Evolutionary conservation across 2,797 vertebrate species (phyloP).

Genomic region (Scyliorhinus canicula): DNA sequence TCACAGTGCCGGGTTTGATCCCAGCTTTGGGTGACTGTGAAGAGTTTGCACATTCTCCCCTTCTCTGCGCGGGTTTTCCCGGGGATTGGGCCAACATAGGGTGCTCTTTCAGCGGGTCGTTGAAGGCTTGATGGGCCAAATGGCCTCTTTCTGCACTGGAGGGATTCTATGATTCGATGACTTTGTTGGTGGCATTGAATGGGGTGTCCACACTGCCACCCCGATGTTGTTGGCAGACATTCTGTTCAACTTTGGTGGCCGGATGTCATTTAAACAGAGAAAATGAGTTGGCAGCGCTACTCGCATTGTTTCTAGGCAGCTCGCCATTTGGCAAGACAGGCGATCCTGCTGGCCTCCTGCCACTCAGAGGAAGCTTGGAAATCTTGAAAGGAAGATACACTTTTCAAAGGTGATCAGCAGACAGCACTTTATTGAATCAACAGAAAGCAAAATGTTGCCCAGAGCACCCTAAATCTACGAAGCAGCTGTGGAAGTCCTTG

Average conservation of each 20-base stretch:
- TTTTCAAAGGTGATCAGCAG: neutral
- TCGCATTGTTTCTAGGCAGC: neutral
- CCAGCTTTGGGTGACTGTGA: too few species aligned
- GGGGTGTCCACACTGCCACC: neutral
- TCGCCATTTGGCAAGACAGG: neutral
- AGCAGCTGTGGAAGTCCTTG: neutral
- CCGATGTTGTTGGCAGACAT: neutral
- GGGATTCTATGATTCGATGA: too few species aligned
- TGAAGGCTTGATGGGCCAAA: too few species aligned
- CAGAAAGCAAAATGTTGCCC: neutral
- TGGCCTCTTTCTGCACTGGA: too few species aligned
- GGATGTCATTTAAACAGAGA: neutral
- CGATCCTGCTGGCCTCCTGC: neutral
- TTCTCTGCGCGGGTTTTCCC: too few species aligned
- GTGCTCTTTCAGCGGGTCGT: too few species aligned
- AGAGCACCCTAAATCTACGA: neutral
- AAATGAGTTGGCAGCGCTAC: neutral
- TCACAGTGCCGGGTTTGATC: too few species aligned
- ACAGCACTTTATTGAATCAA: neutral
- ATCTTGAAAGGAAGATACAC: neutral
- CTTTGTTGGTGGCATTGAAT: neutral
- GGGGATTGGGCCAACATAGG: too few species aligned
- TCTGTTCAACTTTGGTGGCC: neutral
- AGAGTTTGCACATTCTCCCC: too few species aligned
- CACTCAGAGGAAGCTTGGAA: neutral